Evolutionary conservation across 2,888 invertebrate genomes (phyloP).

Genomic region (Tethea ocularis): DNA sequence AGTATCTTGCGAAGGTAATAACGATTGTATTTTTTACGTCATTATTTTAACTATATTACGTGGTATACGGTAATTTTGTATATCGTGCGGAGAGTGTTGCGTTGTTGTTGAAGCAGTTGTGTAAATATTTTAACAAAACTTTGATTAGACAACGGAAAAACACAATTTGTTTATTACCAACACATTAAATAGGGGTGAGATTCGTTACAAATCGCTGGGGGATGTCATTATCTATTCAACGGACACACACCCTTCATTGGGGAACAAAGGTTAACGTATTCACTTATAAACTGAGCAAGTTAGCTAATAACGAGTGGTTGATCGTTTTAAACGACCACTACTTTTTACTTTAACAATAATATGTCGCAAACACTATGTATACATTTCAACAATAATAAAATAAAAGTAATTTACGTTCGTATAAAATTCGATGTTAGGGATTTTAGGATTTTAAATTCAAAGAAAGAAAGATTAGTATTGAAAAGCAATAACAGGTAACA

Average conservation of each 20-base stretch:
- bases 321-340: conserved; percentile 35
- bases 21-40: conserved; percentile 47
- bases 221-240: conserved; percentile 51
- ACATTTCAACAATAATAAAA: too few relatives aligned
- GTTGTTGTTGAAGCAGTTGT: neutral
- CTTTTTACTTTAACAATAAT: conserved; percentile 14
- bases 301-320: conserved; percentile 40
- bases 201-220: conserved; percentile 54
- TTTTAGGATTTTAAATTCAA: too few relatives aligned
- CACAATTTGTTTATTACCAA: conserved; percentile 2
- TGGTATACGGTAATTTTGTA: conserved; percentile 21
- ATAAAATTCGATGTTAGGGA: too few relatives aligned
- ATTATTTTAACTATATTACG: conserved; percentile 38
- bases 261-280: conserved; percentile 73
- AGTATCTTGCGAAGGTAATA: conserved; percentile 37
- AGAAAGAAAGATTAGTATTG: too few relatives aligned
- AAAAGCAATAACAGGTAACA: too few relatives aligned
- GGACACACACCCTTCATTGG: conserved; percentile 47
- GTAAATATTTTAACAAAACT: conserved; percentile 6
- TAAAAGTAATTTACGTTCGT: too few relatives aligned
- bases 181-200: conserved; percentile 30
- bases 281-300: conserved; percentile 52
- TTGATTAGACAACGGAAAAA: conserved; percentile 4
- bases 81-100: neutral
- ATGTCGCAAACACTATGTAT: neutral